Evolutionary conservation across 2,797 vertebrate species (phyloP).

Genomic region (Hydrophis major): DNA sequence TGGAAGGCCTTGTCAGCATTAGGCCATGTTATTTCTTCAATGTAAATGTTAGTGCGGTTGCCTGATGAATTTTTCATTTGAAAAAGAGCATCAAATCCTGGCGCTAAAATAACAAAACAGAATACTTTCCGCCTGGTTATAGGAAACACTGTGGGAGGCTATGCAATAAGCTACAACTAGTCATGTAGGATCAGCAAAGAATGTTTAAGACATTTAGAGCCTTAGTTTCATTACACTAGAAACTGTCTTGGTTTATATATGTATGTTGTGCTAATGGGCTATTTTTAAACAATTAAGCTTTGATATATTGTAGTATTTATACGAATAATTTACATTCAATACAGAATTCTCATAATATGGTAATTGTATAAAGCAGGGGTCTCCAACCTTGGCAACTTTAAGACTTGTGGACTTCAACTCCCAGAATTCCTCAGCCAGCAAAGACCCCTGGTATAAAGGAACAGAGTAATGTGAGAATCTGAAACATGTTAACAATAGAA

Average conservation of each 20-base stretch:
- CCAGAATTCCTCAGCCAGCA: too few species aligned
- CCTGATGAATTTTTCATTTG: background rate
- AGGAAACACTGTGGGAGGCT: background rate
- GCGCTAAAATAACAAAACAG: background rate
- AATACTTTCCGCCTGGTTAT: background rate
- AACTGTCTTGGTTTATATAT: background rate
- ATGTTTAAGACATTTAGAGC: background rate
- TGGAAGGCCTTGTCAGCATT: background rate
- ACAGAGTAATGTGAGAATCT: background rate
- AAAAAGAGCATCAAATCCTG: background rate
- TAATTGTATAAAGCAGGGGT: background rate
- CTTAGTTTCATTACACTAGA: background rate
- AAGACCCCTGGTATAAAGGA: background rate
- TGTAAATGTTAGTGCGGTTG: background rate
- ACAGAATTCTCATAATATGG: background rate
- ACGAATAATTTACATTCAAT: background rate
- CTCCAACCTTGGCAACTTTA: too few species aligned
- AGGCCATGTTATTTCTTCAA: background rate
- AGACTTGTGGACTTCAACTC: too few species aligned
- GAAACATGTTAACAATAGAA: background rate
- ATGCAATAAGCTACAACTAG: background rate
- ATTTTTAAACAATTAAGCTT: background rate
- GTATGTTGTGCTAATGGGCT: background rate
- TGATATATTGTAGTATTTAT: background rate
- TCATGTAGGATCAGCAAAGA: background rate